A percentile compares a stretch with the other conserved stretches of the same genome.
These are phyloP conservation scores for Eulithis testata DNA, from an alignment of 2,888 invertebrate genomes.

Conservation along the genomic window DNA sequence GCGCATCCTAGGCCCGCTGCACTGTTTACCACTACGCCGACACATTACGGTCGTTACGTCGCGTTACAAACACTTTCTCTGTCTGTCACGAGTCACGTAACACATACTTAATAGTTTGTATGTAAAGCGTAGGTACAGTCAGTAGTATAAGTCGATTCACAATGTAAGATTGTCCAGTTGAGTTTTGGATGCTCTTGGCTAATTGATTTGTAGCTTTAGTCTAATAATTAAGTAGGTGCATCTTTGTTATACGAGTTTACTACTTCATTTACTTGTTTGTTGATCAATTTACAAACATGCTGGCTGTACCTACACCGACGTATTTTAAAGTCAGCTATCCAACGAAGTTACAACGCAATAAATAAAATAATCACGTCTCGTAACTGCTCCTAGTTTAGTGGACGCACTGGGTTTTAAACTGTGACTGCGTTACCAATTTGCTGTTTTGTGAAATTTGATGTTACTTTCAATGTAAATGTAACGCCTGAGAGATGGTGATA, in stretches of 20 bases:
- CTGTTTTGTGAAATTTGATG: conserved; percentile 20
- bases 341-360: neutral
- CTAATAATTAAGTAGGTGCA: no score
- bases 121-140: conserved; percentile 7
- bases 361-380: conserved; percentile 1
- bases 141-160: no score
- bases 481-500: conserved; percentile 7
- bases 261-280: no score
- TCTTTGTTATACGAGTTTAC: no score
- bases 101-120: conserved; percentile 21
- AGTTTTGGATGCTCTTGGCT: no score
- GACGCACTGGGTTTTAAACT: conserved; percentile 2
- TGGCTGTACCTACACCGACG: no score
- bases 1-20: no score
- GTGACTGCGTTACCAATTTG: conserved; percentile 35
- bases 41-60: conserved; percentile 32
- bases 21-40: conserved; percentile 7
- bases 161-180: no score
- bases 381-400: neutral
- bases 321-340: neutral
- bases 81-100: conserved; percentile 34
- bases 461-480: conserved; percentile 15
- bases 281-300: no score
- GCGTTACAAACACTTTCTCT: conserved; percentile 40
- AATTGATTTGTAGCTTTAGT: no score